Percentiles rank a stretch among this genome's conserved stretches.
Evolutionary conservation across 2,797 vertebrate genomes (phyloP).

Genomic region (Rousettus madagascariensis): DNA sequence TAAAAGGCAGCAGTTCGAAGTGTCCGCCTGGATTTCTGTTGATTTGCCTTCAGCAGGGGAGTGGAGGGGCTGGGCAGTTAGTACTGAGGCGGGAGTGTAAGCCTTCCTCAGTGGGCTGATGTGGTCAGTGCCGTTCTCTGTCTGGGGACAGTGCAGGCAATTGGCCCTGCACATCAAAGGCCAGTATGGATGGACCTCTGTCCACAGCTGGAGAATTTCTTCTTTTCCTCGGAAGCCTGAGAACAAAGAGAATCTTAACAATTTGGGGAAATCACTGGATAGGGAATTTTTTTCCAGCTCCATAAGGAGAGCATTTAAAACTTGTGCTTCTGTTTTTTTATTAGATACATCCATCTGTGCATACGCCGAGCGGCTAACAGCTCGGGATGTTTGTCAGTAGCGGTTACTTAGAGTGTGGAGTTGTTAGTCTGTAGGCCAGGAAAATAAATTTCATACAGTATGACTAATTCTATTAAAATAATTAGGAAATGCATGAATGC

Average conservation of each 20-base stretch:
- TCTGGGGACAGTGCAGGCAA: not conserved
- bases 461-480: not conserved
- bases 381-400: not conserved
- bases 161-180: slow-evolving; percentile 9
- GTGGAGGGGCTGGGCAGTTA: too few relatives aligned
- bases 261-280: not conserved
- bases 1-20: not conserved
- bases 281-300: not conserved
- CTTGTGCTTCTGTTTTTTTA: slow-evolving; percentile 32
- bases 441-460: not conserved
- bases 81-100: too few relatives aligned
- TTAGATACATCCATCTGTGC: not conserved
- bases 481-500: not conserved
- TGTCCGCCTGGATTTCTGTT: not conserved
- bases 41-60: not conserved
- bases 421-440: not conserved
- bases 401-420: not conserved
- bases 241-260: slow-evolving; percentile 50
- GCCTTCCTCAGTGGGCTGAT: not conserved
- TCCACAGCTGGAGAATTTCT: not conserved
- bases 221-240: not conserved
- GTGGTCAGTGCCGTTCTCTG: not conserved
- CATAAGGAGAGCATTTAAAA: not conserved
- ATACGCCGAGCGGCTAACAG: not conserved
- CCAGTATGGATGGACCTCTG: not conserved